Percentiles rank a stretch among this genome's conserved stretches.
phyloP scores from a whole-genome alignment of 2,113 vertebrate species.

The Tenrec ecaudatus region DNA sequence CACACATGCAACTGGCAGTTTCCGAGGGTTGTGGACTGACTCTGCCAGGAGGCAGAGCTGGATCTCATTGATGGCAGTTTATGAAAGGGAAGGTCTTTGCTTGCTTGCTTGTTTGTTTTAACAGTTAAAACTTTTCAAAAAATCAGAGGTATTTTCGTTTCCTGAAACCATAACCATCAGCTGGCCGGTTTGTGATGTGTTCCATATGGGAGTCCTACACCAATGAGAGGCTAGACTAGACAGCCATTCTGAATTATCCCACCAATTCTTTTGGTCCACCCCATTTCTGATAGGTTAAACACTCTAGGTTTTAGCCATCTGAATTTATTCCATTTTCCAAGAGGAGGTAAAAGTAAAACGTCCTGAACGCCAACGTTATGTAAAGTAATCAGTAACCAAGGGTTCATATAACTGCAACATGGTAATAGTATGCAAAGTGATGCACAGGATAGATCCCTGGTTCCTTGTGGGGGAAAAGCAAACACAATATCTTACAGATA shows the following conservation, averaged over 20 bases:
- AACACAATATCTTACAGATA: not conserved
- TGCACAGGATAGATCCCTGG: conserved; percentile 52
- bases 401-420: conserved; percentile 67
- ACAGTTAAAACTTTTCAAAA: conserved; percentile 42
- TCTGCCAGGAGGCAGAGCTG: not conserved
- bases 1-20: not conserved
- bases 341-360: conserved; percentile 51
- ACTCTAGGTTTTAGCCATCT: conserved; percentile 30
- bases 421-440: conserved; percentile 73
- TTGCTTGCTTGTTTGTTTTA: not conserved
- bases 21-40: not conserved
- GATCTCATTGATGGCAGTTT: not conserved
- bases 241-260: not conserved
- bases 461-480: not conserved
- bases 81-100: conserved; percentile 41
- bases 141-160: not conserved
- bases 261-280: not conserved
- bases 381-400: conserved; percentile 73
- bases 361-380: conserved; percentile 64
- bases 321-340: conserved; percentile 71
- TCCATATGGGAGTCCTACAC: not conserved
- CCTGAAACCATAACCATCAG: conserved; percentile 8
- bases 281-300: conserved; percentile 36
- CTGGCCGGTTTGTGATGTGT: not conserved
- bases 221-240: not conserved